Percentiles rank a stretch among this genome's conserved stretches.
Conservation (phyloP, 2,888 invertebrate species). For the Acleris laterana region DNA sequence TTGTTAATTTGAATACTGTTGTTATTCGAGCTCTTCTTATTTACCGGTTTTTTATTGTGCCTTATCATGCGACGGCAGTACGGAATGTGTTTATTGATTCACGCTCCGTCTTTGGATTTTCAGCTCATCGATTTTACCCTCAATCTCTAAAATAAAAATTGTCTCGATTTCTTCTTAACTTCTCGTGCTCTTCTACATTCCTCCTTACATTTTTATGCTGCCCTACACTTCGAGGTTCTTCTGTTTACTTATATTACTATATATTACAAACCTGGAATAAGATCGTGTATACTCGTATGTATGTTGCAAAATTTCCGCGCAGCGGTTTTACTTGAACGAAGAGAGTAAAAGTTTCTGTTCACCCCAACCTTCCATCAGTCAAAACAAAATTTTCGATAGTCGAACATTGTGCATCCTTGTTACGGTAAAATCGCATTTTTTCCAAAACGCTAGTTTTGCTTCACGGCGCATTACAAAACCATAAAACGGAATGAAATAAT, state of each 20-base stretch:
- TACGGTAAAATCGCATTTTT: conserved; percentile 63
- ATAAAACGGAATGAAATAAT: conserved; percentile 80
- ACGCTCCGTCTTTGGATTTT: conserved; percentile 61
- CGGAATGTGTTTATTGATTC: conserved; percentile 76
- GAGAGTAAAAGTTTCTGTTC: not conserved
- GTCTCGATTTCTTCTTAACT: conserved; percentile 20
- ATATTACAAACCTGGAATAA: too few relatives aligned
- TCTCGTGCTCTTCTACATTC: not conserved
- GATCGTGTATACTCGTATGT: too few relatives aligned
- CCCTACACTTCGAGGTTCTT: too few relatives aligned
- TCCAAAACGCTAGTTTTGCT: conserved; percentile 67
- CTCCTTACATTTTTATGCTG: conserved; percentile 9
- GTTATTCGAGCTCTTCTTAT: conserved; percentile 73
- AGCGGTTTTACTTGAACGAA: not conserved
- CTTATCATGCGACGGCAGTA: conserved; percentile 76
- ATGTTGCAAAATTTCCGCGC: not conserved
- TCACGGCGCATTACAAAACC: conserved; percentile 77
- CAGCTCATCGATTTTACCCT: conserved; percentile 65
- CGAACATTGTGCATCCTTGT: conserved; percentile 61
- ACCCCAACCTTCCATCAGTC: conserved; percentile 1
- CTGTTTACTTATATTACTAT: too few relatives aligned
- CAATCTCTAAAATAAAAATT: conserved; percentile 41
- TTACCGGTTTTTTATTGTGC: conserved; percentile 71
- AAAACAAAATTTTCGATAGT: conserved; percentile 27
- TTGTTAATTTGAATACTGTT: conserved; percentile 81